Conservation (phyloP, 2,113 vertebrate genomes). For the Gallinago undulata region DNA sequence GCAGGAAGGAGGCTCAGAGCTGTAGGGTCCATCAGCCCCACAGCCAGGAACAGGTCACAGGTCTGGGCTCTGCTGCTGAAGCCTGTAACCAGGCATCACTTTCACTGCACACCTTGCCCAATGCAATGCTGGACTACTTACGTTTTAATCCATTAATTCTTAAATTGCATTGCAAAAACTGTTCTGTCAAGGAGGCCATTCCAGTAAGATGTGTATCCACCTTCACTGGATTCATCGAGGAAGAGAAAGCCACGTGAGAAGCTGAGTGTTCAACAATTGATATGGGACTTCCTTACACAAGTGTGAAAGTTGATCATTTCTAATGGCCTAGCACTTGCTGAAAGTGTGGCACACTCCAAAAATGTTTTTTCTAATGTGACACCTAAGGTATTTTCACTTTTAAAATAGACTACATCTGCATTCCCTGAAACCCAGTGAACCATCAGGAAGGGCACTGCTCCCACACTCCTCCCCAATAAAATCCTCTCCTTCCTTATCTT, state of each 20-base stretch:
- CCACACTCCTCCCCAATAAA: background rate
- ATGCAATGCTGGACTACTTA: background rate
- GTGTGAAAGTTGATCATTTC: background rate
- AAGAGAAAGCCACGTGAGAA: fast-evolving
- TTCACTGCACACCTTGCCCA: background rate
- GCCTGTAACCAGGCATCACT: background rate
- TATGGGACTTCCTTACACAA: background rate
- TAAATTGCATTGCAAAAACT: background rate
- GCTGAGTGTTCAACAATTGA: fast-evolving
- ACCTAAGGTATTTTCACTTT: background rate
- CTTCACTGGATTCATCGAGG: background rate
- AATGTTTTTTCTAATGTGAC: background rate
- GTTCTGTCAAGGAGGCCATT: background rate
- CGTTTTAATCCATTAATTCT: background rate
- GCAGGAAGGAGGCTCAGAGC: background rate
- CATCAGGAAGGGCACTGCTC: background rate
- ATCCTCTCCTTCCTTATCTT: background rate
- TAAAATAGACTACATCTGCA: background rate
- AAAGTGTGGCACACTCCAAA: background rate
- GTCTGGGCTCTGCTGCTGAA: background rate
- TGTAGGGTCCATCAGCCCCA: background rate
- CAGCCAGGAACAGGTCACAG: background rate
- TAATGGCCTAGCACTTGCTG: background rate
- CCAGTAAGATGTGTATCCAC: background rate
- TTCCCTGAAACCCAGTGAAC: background rate